These are phyloP conservation scores for Lethenteron camtschaticum DNA, from an alignment of 2,113 vertebrate genomes.

Conservation along the genomic window DNA sequence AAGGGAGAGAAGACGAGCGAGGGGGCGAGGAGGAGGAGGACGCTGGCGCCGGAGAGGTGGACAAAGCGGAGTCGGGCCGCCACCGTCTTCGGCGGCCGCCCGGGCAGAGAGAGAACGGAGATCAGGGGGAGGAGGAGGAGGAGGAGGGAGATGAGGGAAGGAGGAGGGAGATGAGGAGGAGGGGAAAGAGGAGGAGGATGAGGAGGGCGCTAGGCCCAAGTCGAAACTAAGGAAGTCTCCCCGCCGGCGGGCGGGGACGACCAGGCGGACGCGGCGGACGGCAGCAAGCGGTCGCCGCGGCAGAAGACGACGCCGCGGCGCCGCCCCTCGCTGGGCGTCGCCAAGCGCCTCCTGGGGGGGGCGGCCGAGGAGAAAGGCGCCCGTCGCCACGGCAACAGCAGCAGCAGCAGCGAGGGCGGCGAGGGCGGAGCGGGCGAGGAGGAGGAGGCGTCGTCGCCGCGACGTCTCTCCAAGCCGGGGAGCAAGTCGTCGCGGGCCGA, in stretches of 20 bases:
- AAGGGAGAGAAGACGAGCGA: constrained; percentile 11
- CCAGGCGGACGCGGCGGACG: constrained; percentile 22
- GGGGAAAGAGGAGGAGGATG: constrained; percentile 10
- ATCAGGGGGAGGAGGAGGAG: background rate
- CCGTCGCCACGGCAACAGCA: constrained; percentile 47
- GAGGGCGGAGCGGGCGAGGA: background rate
- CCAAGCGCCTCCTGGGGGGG: constrained; percentile 17
- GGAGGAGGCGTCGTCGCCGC: background rate
- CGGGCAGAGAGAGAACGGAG: background rate
- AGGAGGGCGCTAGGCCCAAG: constrained; percentile 5
- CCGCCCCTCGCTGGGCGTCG: constrained; percentile 34
- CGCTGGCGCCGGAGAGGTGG: constrained; percentile 8
- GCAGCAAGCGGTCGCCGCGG: constrained; percentile 44
- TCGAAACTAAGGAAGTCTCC: too few species aligned
- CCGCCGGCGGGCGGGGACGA: too few species aligned
- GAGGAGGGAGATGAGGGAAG: constrained; percentile 10
- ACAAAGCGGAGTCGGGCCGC: background rate
- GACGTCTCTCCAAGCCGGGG: background rate
- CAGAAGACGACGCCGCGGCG: constrained; percentile 81
- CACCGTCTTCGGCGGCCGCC: background rate
- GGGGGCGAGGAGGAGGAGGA: constrained; percentile 7
- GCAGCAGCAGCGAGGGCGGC: background rate
- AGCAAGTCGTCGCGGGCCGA: background rate
- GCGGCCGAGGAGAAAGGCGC: constrained; percentile 78
- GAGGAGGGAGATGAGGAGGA: constrained; percentile 11